A percentile compares a stretch with the other conserved stretches of the same genome.
Evolutionary conservation across 2,113 vertebrate genomes (phyloP).

Genomic region (Pseudopodoces humilis): DNA sequence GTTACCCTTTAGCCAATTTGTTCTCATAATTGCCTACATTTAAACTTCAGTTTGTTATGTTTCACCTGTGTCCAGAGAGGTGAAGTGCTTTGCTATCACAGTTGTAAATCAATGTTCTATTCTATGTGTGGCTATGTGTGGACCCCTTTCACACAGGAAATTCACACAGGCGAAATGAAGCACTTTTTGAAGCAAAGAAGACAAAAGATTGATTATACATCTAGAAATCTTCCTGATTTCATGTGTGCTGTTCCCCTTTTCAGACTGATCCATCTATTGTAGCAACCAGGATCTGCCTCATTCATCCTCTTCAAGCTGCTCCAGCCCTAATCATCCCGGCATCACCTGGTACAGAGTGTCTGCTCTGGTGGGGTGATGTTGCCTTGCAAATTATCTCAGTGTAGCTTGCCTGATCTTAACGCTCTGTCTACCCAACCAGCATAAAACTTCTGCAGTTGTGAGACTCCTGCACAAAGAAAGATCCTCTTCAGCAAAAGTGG

Average conservation of each 20-base stretch:
- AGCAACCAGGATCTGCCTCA: not conserved
- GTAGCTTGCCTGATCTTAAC: not conserved
- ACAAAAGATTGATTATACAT: not conserved
- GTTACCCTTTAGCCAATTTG: not conserved
- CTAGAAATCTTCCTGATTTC: not conserved
- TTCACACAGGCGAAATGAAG: not conserved
- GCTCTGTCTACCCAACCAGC: not conserved
- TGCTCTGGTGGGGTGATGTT: too few species aligned
- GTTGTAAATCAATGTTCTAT: not conserved
- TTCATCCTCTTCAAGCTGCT: not conserved
- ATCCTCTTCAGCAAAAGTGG: not conserved
- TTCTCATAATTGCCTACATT: not conserved
- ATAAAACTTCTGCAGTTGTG: not conserved
- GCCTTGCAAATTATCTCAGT: not conserved
- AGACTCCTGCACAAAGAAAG: not conserved
- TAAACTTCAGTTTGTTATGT: not conserved
- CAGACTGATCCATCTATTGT: not conserved
- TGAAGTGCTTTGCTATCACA: not conserved
- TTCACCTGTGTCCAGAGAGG: not conserved
- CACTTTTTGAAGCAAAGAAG: not conserved
- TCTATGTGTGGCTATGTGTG: not conserved
- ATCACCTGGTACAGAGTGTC: not conserved
- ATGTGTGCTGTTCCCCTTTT: not conserved
- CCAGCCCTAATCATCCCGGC: not conserved
- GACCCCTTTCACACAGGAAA: not conserved